These are phyloP conservation scores for Drosophila suzukii DNA, from an alignment of 1,140 invertebrate species.

Conservation along the genomic window DNA sequence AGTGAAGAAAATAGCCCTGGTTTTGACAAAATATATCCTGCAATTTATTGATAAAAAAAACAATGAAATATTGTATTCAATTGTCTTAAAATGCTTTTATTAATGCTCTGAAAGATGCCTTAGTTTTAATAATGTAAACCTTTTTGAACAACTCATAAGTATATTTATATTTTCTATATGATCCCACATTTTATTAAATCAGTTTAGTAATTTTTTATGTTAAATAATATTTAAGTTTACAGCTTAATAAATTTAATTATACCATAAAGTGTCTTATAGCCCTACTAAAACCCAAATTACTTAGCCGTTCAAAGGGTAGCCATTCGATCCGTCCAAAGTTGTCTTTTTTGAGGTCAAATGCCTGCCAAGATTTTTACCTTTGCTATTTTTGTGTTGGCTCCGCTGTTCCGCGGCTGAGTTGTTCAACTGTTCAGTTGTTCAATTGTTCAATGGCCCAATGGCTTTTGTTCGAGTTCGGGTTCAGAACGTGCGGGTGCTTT, in stretches of 20 bases:
- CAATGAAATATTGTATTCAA: too few species aligned
- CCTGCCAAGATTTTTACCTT: constrained; percentile 45
- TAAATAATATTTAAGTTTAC: not conserved
- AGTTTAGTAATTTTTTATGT: too few species aligned
- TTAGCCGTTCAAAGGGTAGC: constrained; percentile 12
- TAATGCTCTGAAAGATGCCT: too few species aligned
- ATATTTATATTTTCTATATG: too few species aligned
- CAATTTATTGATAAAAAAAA: too few species aligned
- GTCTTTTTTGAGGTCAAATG: constrained; percentile 55
- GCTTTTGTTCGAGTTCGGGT: constrained; percentile 60
- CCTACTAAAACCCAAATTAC: not conserved
- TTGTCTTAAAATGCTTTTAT: too few species aligned
- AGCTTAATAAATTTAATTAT: not conserved
- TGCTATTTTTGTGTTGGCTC: constrained; percentile 30
- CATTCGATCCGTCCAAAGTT: constrained; percentile 26
- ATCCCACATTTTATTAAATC: too few species aligned
- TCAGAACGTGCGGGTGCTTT: constrained; percentile 72
- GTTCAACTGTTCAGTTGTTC: constrained; percentile 16
- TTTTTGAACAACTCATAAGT: too few species aligned
- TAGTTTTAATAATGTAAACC: too few species aligned
- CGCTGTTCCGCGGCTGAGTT: constrained; percentile 10
- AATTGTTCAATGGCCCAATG: constrained; percentile 19
- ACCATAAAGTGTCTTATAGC: not conserved
- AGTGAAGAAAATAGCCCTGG: too few species aligned
- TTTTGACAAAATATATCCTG: too few species aligned